Conservation (phyloP, 2,888 invertebrate species). For the Lucinisca nassula region DNA sequence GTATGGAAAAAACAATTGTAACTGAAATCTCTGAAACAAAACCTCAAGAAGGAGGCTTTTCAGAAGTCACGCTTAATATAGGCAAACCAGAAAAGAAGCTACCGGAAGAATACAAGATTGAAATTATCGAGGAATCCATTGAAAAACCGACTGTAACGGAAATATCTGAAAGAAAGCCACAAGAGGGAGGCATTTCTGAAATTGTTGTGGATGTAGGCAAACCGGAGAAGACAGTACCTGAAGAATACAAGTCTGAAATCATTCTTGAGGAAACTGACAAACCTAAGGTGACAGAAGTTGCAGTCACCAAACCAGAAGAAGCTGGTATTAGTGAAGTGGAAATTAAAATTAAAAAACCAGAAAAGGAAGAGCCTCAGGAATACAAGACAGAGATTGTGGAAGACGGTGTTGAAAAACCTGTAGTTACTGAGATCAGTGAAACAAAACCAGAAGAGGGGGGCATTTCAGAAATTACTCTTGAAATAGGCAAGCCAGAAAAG, state of each 20-base stretch:
- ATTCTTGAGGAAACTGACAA: conserved; percentile 56
- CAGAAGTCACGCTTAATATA: conserved; percentile 38
- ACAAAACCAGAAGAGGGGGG: conserved; percentile 33
- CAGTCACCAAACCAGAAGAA: conserved; percentile 41
- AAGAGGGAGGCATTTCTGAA: conserved; percentile 53
- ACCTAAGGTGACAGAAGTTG: conserved; percentile 68
- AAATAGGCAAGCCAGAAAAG: conserved; percentile 26
- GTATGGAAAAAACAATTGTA: conserved; percentile 27
- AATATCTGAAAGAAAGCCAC: conserved; percentile 10
- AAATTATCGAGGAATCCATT: conserved; percentile 17
- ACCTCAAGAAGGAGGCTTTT: conserved; percentile 51
- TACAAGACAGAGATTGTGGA: conserved; percentile 42
- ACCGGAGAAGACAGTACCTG: conserved; percentile 41
- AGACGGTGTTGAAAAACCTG: neutral
- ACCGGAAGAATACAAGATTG: conserved; percentile 13
- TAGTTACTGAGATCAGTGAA: conserved; percentile 41
- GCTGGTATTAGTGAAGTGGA: conserved; percentile 26
- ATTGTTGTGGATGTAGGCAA: conserved; percentile 44
- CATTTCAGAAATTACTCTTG: conserved; percentile 39
- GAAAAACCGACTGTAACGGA: conserved; percentile 12
- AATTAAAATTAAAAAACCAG: conserved; percentile 3
- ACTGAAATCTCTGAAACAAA: conserved; percentile 21
- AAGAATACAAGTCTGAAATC: conserved; percentile 58
- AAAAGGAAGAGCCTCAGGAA: conserved; percentile 45
- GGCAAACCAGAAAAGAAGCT: conserved; percentile 25